A percentile compares a stretch with the other conserved stretches of the same genome.
Evolutionary conservation across 1,140 invertebrate genomes (phyloP).

Genomic region (Caenorhabditis brenneri): DNA sequence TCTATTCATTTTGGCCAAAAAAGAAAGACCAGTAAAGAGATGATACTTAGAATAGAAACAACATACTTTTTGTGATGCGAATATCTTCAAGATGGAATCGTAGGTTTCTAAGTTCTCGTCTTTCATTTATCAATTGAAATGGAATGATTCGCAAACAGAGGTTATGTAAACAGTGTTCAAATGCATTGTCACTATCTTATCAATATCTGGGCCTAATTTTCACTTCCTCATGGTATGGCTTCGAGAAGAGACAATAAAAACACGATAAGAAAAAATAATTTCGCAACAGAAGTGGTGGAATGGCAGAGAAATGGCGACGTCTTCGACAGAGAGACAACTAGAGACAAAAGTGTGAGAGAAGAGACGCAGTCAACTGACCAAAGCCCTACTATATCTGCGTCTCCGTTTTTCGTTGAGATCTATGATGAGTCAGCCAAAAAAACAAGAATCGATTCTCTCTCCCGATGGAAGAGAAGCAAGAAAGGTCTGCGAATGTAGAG

Average conservation of each 20-base stretch:
- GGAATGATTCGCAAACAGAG: neutral
- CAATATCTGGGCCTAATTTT: neutral
- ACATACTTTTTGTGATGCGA: too few relatives aligned
- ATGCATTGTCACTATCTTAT: neutral
- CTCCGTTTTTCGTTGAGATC: neutral
- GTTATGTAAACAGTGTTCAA: neutral
- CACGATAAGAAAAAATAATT: neutral
- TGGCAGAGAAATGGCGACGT: neutral
- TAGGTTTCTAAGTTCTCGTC: too few relatives aligned
- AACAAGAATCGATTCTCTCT: neutral
- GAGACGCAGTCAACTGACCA: conserved; percentile 8
- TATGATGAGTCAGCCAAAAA: neutral
- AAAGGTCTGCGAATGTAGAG: too few relatives aligned
- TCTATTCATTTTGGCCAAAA: too few relatives aligned
- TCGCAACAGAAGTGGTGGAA: neutral
- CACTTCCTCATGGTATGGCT: conserved; percentile 13
- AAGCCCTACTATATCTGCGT: neutral
- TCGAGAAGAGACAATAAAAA: neutral
- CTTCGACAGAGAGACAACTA: neutral
- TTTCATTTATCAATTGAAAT: too few relatives aligned
- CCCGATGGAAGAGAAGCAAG: neutral
- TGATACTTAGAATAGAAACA: too few relatives aligned
- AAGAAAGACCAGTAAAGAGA: too few relatives aligned
- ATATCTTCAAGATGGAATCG: too few relatives aligned
- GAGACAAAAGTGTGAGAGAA: neutral